Evolutionary conservation across 1,140 invertebrate species (phyloP), one percentile per base, ranked within the genome.

Genomic region (Sarcophaga bullata): DNA sequence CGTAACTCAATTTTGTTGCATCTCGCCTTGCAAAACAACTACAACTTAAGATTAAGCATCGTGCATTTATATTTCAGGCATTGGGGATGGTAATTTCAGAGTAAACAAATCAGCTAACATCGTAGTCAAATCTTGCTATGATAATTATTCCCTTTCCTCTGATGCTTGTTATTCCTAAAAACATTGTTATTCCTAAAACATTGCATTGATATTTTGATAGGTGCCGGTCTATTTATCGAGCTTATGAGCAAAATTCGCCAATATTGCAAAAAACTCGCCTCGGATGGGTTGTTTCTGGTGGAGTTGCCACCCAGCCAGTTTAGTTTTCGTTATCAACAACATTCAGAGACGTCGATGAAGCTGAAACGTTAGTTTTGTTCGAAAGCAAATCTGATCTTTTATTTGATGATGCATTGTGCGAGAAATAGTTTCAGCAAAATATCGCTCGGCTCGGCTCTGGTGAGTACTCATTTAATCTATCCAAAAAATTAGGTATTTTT

Each of bases 281-380:
- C 19, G 82, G 82, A 19, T 83, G 82, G 82, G 48, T 83, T 19
- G 49, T 82, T 5, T 80, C 75, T 80, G 76, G 76, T 52, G 76
- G 62, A 17, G 46, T 9, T 25, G 15, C 13, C 0, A 8, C 6
- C 46, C 58, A 25, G 2, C 0, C 8, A 47, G 80, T 9, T 19
- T 13, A 4, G 6, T 58, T 13, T 50, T 82, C 81, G 6, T 62
- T 19, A 11, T 15, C 46, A 46, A 25, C n/a, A 2, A 9, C 25
- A 68, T 47, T 10, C 10, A 78, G 8, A 37, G 19, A 37, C 6
- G 10, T 37, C 25, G 3, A 8, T n/a, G 49, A 75, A 37, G 13
- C 50, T 11, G 19, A 58, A 37, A 82, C 13, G 6, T n/a, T 47
- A 46, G 25, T 37, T 46, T 78, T 50, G 19, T 72, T 78, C 11